Evolutionary conservation across 2,888 invertebrate species (phyloP).

Genomic region (Phyllotreta striolata): DNA sequence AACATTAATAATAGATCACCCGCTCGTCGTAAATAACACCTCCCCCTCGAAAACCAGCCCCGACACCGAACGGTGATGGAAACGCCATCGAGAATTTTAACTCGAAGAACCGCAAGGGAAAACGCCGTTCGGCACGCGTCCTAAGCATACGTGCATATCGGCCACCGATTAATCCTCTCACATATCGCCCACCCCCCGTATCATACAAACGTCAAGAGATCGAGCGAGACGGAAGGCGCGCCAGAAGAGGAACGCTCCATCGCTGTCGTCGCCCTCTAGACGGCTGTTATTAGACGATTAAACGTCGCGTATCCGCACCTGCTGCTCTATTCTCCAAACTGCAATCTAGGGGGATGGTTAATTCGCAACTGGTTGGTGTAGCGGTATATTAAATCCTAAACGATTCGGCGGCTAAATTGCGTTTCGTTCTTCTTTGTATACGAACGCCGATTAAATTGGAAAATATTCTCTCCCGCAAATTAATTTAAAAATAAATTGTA

Average conservation of each 20-base stretch:
- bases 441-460: background rate
- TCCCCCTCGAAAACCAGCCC: background rate
- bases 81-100: too few relatives aligned
- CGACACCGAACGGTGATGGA: too few relatives aligned
- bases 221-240: slow-evolving; percentile 1
- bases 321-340: slow-evolving; percentile 11
- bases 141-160: too few relatives aligned
- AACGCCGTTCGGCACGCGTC: slow-evolving; percentile 18
- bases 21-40: slow-evolving; percentile 17
- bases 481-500: too few relatives aligned
- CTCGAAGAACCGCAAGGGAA: slow-evolving; percentile 8
- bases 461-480: too few relatives aligned
- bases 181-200: too few relatives aligned
- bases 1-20: slow-evolving; percentile 11
- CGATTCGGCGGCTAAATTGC: background rate
- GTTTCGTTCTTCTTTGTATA: background rate
- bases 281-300: slow-evolving; percentile 26
- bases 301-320: slow-evolving; percentile 24
- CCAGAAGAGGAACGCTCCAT: background rate
- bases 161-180: background rate
- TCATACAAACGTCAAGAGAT: slow-evolving; percentile 14
- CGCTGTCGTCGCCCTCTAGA: slow-evolving; percentile 10
- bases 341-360: too few relatives aligned
- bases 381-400: background rate
- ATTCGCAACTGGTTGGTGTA: slow-evolving; percentile 4